Conservation (phyloP, 2,888 invertebrate genomes). For the Pecten maximus region DNA sequence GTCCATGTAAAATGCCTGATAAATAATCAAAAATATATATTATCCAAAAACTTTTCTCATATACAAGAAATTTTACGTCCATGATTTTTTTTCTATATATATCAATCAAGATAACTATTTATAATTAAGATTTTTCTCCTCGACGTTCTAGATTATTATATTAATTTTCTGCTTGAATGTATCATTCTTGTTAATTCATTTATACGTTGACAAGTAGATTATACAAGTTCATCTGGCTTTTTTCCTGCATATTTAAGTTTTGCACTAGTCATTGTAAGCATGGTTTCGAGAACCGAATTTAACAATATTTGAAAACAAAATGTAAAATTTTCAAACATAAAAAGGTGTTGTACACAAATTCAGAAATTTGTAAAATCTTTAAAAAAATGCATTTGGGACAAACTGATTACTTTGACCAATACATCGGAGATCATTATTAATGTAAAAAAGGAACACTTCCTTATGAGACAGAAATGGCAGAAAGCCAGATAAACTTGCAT, state of each 20-base stretch:
- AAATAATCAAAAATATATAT: neutral
- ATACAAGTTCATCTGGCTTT: neutral
- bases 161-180: no score
- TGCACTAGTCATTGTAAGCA: conserved; percentile 13
- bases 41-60: neutral
- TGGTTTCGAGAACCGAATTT: neutral
- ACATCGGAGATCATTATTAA: neutral
- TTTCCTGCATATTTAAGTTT: neutral
- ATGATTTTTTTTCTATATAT: neutral
- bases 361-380: neutral
- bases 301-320: neutral
- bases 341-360: neutral
- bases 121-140: neutral
- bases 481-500: neutral
- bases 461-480: neutral
- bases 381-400: neutral
- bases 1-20: neutral
- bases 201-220: neutral
- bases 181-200: neutral
- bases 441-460: neutral
- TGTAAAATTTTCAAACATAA: no score
- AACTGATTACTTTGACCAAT: neutral
- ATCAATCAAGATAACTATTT: neutral
- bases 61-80: neutral
- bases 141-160: no score